Evolutionary conservation across 2,797 vertebrate genomes (phyloP), one percentile per base, ranked within the genome.

Genomic region (Cirrhinus molitorella): DNA sequence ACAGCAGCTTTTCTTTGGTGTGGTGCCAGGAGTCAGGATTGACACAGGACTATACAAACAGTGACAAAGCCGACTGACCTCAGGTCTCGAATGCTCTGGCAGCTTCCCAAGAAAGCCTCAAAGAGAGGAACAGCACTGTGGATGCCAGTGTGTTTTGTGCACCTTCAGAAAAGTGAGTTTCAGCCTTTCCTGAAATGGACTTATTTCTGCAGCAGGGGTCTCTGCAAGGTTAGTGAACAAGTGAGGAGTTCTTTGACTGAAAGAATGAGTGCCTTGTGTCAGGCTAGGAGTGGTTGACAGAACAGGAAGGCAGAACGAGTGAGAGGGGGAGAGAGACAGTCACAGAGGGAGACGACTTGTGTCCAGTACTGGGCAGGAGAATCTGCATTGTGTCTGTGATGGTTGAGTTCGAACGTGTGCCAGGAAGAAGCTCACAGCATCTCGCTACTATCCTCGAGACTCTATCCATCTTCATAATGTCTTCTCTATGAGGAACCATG

Each of bases 251-350:
- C 90, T 94, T 92, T 79, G 85, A 85, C 75, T 86, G 76, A 86
- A 92, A 94, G 92, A 95, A 95, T 92, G 92, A 91, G 28, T 11
- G 86, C 93, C 93, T 94, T 95, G 93, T 95, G 91, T 86, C 57
- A 28, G n/a, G 40, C 19, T 84, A 87, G 91, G 91, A 77, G 88
- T 88, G 89, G 90, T 90, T 81, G 90, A 85, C 85, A 45, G 84
- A 80, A 82, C 87, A 84, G 90, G 91, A 89, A 86, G 66, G 51
- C 81, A 49, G 57, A 55, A 72, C 67, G 84, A 84, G 85, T 65
- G 85, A 87, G 81, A 65, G 82, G 59, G 74, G 53, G 53, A 12
- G 40, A 72, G 82, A 45, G 49, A 81, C 80, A 31, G 80, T 1
- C 67, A 40, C 47, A 43, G n/a, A 66, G 25, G 55, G 67, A 61